Percentiles rank a stretch among this genome's conserved stretches.
Evolutionary conservation across 1,140 invertebrate species (phyloP).

Genomic region (Drosophila parabipectinata): DNA sequence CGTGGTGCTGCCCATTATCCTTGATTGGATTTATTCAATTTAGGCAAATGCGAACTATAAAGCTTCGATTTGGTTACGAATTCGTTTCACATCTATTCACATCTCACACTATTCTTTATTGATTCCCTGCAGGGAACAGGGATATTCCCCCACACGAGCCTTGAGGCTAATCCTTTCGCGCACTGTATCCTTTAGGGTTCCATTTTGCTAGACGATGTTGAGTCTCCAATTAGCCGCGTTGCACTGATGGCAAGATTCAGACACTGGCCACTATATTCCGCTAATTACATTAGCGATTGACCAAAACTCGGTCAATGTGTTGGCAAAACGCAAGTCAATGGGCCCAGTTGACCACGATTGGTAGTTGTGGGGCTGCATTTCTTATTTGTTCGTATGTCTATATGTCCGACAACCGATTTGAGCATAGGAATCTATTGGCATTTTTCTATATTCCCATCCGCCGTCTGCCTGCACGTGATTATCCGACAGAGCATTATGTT

Average conservation of each 20-base stretch:
- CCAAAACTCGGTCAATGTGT: constrained; percentile 80
- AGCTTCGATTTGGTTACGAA: neutral
- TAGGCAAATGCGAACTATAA: constrained; percentile 6
- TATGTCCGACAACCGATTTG: constrained; percentile 31
- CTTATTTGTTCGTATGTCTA: neutral
- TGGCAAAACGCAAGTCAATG: constrained; percentile 67
- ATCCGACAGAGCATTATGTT: constrained; percentile 53
- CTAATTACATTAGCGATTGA: constrained; percentile 81
- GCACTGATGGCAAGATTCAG: constrained; percentile 55
- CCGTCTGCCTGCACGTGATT: constrained; percentile 50
- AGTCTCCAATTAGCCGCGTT: constrained; percentile 70
- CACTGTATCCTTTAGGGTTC: constrained; percentile 53
- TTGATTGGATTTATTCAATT: neutral
- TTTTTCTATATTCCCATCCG: constrained; percentile 8
- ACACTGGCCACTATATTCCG: constrained; percentile 70
- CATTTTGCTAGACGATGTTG: constrained; percentile 54
- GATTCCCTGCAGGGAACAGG: neutral
- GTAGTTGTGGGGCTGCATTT: constrained; percentile 51
- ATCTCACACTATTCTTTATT: constrained; percentile 16
- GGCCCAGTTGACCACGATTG: constrained; percentile 61
- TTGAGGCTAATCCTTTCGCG: constrained; percentile 52
- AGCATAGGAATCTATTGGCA: constrained; percentile 15
- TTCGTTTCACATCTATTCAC: constrained; percentile 25
- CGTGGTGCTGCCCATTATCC: constrained; percentile 20
- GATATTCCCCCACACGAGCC: constrained; percentile 35